phyloP scores from a whole-genome alignment of 2,113 vertebrate genomes.

The Callionymus lyra region DNA sequence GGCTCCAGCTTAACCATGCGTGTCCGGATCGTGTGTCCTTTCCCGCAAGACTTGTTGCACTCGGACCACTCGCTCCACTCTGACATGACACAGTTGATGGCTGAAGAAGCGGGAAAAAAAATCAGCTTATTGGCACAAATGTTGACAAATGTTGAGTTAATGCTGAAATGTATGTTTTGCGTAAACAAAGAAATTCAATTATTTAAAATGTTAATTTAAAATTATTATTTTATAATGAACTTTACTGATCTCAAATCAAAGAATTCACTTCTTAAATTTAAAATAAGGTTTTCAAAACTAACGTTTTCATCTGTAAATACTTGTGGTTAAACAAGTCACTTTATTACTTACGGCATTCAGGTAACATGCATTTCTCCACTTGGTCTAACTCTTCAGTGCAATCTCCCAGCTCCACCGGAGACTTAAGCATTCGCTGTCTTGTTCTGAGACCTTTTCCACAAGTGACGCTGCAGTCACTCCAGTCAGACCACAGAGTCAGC shows the following conservation, averaged over 20 bases:
- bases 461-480: slow-evolving; percentile 96
- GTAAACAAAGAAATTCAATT: not conserved
- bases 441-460: slow-evolving; percentile 88
- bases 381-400: slow-evolving; percentile 95
- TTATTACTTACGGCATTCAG: slow-evolving; percentile 86
- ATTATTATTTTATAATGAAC: too few species aligned
- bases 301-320: not conserved
- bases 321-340: not conserved
- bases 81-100: slow-evolving; percentile 81
- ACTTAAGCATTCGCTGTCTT: slow-evolving; percentile 86
- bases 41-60: slow-evolving; percentile 96
- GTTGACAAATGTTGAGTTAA: too few species aligned
- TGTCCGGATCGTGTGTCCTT: slow-evolving; percentile 89
- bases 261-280: too few species aligned
- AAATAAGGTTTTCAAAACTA: too few species aligned
- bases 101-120: slow-evolving; percentile 46
- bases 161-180: too few species aligned
- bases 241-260: too few species aligned
- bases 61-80: slow-evolving; percentile 97
- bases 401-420: slow-evolving; percentile 89
- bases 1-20: slow-evolving; percentile 85
- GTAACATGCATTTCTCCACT: slow-evolving; percentile 95
- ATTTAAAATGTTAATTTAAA: too few species aligned
- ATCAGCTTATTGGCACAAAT: too few species aligned
- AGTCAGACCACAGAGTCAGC: slow-evolving; percentile 90